Conservation (phyloP, 2,888 invertebrate genomes). For the Cerceris rybyensis region DNA sequence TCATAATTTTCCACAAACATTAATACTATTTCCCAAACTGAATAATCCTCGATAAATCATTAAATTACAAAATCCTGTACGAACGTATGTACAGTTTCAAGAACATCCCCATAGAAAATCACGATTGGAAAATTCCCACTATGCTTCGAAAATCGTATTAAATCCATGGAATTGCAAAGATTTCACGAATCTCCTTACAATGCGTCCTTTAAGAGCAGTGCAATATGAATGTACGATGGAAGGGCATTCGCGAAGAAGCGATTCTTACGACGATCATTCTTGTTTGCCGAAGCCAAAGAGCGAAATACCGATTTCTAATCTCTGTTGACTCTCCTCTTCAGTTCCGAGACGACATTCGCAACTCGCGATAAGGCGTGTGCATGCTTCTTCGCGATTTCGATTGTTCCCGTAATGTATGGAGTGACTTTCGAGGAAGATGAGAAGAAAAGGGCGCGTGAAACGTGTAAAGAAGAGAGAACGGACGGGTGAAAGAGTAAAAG, state of each 20-base stretch:
- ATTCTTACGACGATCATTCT: background rate
- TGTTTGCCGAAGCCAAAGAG: constrained; percentile 31
- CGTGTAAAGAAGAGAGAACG: background rate
- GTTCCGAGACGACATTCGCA: constrained; percentile 30
- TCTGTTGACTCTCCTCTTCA: constrained; percentile 51
- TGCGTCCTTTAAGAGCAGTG: too few species aligned
- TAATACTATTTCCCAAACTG: too few species aligned
- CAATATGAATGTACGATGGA: too few species aligned
- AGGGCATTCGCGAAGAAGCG: background rate
- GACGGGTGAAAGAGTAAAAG: background rate
- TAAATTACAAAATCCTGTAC: too few species aligned
- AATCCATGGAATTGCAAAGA: too few species aligned
- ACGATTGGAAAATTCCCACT: too few species aligned
- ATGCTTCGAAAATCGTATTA: too few species aligned
- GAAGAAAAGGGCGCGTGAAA: background rate
- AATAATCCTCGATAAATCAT: too few species aligned
- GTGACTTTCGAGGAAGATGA: background rate
- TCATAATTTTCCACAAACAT: too few species aligned
- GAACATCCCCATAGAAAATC: too few species aligned
- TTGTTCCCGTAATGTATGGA: background rate
- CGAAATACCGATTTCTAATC: constrained; percentile 62
- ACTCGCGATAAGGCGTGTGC: constrained; percentile 22
- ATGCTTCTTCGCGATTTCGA: constrained; percentile 20
- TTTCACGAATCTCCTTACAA: too few species aligned
- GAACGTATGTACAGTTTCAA: too few species aligned